Conservation (phyloP, 1,140 invertebrate genomes). For the Oryctes rhinoceros region DNA sequence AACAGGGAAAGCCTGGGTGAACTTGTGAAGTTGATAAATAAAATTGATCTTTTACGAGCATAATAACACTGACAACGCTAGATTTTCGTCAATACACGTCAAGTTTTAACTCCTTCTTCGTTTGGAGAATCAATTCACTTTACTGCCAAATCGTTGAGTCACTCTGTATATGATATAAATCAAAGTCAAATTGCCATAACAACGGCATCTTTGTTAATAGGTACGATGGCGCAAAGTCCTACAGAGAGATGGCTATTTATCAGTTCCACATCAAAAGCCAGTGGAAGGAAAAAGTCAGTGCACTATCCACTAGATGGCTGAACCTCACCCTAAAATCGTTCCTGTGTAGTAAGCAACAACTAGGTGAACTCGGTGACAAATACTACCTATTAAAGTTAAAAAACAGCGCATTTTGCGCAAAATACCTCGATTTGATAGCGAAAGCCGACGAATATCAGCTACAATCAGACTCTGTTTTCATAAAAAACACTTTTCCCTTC, state of each 20-base stretch:
- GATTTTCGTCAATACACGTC: no score
- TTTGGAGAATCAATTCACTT: no score
- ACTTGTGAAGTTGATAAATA: no score
- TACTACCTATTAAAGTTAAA: slow-evolving; percentile 7
- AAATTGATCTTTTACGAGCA: no score
- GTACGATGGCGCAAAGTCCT: slow-evolving; percentile 26
- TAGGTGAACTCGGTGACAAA: neutral
- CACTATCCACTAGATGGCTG: slow-evolving; percentile 41
- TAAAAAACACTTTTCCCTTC: slow-evolving; percentile 43
- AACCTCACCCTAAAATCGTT: slow-evolving; percentile 36
- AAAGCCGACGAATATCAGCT: slow-evolving; percentile 43
- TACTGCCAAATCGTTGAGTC: no score
- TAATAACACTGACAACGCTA: no score
- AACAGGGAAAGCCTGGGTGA: no score
- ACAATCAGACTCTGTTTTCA: slow-evolving; percentile 44
- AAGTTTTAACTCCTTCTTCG: no score
- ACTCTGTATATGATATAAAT: no score
- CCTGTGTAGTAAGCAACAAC: neutral
- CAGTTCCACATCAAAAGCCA: neutral
- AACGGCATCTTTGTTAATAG: neutral
- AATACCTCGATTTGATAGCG: slow-evolving; percentile 45
- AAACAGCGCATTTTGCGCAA: slow-evolving; percentile 42
- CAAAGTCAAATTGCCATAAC: no score
- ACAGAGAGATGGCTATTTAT: neutral
- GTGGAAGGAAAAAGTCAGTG: neutral